A percentile compares a stretch with the other conserved stretches of the same genome.
These are phyloP conservation scores for Eretmocerus hayati DNA, from an alignment of 2,888 invertebrate species.

Conservation along the genomic window DNA sequence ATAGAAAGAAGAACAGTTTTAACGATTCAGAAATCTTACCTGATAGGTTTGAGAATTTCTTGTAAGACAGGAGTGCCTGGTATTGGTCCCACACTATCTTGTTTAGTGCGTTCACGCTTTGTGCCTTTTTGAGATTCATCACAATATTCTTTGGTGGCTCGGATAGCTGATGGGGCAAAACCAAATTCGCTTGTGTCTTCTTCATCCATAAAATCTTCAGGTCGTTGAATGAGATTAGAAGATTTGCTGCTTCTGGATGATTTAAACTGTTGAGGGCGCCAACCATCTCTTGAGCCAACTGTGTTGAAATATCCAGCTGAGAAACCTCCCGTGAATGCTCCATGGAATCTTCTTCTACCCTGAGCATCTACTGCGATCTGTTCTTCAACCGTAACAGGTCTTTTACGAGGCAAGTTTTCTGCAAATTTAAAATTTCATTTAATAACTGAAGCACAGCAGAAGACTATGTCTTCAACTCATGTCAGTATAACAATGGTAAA, in stretches of 20 bases:
- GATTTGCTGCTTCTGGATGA: constrained; percentile 75
- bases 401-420: constrained; percentile 76
- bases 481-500: too few species aligned
- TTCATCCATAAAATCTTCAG: constrained; percentile 97
- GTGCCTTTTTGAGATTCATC: constrained; percentile 38
- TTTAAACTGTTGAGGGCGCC: constrained; percentile 84
- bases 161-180: constrained; percentile 82
- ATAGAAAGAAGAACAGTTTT: too few species aligned
- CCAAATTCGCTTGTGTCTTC: constrained; percentile 94
- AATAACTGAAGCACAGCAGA: too few species aligned
- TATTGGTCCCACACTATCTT: constrained; percentile 40
- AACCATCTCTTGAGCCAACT: constrained; percentile 93
- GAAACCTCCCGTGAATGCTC: constrained; percentile 97
- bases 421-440: too few species aligned
- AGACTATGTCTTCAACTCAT: too few species aligned
- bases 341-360: constrained; percentile 90
- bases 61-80: constrained; percentile 52
- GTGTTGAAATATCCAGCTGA: constrained; percentile 97
- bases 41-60: constrained; percentile 52
- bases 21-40: constrained; percentile 42
- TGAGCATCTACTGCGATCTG: constrained; percentile 85
- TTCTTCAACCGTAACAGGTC: constrained; percentile 73
- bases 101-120: constrained; percentile 42
- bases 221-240: constrained; percentile 53
- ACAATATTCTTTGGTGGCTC: constrained; percentile 72